These are phyloP conservation scores for Nephrotoma appendiculata DNA, from an alignment of 2,888 invertebrate species.

Conservation along the genomic window DNA sequence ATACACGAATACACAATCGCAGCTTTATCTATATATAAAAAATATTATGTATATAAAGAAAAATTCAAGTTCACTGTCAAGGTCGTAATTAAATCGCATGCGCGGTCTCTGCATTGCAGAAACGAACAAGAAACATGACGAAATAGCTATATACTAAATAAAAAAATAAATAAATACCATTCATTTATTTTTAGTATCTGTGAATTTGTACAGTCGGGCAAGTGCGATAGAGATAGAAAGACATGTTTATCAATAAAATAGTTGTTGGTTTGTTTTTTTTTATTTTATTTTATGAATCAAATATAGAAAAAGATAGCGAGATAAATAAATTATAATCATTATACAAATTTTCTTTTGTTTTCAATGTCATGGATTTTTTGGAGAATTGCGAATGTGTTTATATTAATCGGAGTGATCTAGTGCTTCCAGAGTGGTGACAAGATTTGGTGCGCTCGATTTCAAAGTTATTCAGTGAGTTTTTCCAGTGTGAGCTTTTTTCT, in stretches of 20 bases:
- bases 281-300: background rate
- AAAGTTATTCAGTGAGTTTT: background rate
- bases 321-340: background rate
- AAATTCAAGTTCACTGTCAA: constrained; percentile 69
- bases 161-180: background rate
- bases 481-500: background rate
- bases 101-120: constrained; percentile 50
- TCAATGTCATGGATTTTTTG: background rate
- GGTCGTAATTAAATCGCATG: constrained; percentile 53
- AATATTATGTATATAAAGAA: background rate
- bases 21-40: background rate
- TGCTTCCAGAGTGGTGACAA: background rate
- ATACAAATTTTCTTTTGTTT: background rate
- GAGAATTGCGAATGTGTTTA: background rate
- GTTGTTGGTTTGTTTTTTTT: background rate
- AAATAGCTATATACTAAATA: background rate
- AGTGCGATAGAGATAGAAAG: background rate
- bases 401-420: background rate
- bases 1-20: background rate
- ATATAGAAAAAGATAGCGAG: background rate
- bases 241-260: background rate
- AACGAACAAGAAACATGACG: background rate
- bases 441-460: background rate
- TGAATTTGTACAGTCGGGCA: background rate
- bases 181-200: background rate